phyloP scores from a whole-genome alignment of 2,888 invertebrate genomes.

The Subacronicta megacephala region DNA sequence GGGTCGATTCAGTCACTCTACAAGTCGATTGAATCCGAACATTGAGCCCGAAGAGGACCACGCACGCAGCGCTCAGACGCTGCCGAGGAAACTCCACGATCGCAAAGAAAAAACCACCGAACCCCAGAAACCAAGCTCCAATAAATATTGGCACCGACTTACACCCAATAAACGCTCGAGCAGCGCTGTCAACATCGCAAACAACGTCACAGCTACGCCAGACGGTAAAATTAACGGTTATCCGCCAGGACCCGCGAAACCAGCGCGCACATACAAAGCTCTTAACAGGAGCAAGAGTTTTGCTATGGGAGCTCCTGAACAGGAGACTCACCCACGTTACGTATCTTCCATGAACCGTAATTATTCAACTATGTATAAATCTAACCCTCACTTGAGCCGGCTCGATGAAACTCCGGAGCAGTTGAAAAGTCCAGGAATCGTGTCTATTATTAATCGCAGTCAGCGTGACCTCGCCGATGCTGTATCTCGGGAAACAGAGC shows the following conservation, averaged over 20 bases:
- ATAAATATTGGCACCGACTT: conserved; percentile 85
- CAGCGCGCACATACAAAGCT: conserved; percentile 94
- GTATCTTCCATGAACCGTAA: conserved; percentile 84
- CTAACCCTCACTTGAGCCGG: conserved; percentile 93
- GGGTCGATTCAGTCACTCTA: conserved; percentile 95
- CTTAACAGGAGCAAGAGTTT: conserved; percentile 95
- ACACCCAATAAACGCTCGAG: conserved; percentile 89
- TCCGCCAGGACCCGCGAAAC: conserved; percentile 92
- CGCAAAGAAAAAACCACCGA: conserved; percentile 83
- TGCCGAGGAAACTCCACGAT: conserved; percentile 92
- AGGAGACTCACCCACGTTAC: conserved; percentile 85
- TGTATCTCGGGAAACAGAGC: conserved; percentile 86
- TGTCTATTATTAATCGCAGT: conserved; percentile 95
- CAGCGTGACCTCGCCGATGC: conserved; percentile 93
- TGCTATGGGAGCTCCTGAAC: conserved; percentile 93
- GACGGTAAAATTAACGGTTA: conserved; percentile 84
- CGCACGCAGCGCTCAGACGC: conserved; percentile 92
- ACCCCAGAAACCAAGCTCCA: conserved; percentile 76
- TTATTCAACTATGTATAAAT: conserved; percentile 92
- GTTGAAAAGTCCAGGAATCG: conserved; percentile 95
- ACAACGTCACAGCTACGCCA: conserved; percentile 74
- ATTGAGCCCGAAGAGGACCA: conserved; percentile 86
- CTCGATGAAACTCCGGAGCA: conserved; percentile 92
- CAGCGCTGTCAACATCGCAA: conserved; percentile 92
- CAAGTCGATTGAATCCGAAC: conserved; percentile 91